Evolutionary conservation across 2,888 invertebrate genomes (phyloP).

Genomic region (Ecliptopera silaceata): DNA sequence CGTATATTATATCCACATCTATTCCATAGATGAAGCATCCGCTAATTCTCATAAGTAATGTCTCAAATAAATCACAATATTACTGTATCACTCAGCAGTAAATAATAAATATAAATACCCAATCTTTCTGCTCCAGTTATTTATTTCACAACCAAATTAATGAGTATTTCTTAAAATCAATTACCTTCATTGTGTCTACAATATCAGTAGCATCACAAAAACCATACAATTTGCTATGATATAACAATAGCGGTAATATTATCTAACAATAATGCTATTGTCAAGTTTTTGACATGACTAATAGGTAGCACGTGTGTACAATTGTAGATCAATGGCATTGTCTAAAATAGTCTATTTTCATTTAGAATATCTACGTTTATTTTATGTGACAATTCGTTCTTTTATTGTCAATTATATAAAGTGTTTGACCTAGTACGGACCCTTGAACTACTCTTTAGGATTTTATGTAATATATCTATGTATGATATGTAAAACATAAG

Average conservation of each 20-base stretch:
- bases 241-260: slow-evolving; percentile 27
- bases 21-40: no score
- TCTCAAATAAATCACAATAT: no score
- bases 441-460: slow-evolving; percentile 1
- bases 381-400: no score
- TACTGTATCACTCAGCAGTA: no score
- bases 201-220: slow-evolving; percentile 17
- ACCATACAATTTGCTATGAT: slow-evolving; percentile 15
- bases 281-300: slow-evolving; percentile 30
- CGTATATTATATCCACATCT: no score
- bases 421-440: neutral
- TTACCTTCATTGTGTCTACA: slow-evolving; percentile 9
- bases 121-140: neutral
- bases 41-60: no score
- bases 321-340: slow-evolving; percentile 24
- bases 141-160: neutral
- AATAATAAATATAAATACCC: neutral
- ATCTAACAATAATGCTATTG: slow-evolving; percentile 24
- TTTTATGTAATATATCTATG: no score
- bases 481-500: no score
- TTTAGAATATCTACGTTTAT: neutral
- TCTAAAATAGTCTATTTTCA: neutral
- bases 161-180: neutral
- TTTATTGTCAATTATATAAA: neutral
- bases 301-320: slow-evolving; percentile 26